phyloP scores from a whole-genome alignment of 2,888 invertebrate species.

The Polydrusus pterygomalis region DNA sequence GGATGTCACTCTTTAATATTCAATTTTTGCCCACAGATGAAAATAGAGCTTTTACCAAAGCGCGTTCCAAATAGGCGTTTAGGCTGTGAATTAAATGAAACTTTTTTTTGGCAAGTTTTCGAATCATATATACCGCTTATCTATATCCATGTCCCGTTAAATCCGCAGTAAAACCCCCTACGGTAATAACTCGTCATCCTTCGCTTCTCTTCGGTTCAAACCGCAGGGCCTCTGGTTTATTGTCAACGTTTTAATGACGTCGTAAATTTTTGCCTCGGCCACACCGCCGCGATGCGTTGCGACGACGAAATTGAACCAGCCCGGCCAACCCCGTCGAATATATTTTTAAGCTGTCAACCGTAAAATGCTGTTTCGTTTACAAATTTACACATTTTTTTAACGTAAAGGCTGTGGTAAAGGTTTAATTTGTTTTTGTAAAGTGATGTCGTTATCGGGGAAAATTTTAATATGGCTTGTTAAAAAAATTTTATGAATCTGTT shows the following conservation, averaged over 20 bases:
- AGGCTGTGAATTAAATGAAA: no score
- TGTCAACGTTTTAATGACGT: conserved; percentile 67
- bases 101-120: no score
- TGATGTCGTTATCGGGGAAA: no score
- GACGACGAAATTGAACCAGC: conserved; percentile 26
- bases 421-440: background rate
- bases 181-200: conserved; percentile 28
- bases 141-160: conserved; percentile 2
- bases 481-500: no score
- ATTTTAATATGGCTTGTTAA: no score
- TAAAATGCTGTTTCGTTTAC: conserved; percentile 17
- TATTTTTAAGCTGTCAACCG: conserved; percentile 29
- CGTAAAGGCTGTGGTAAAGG: no score
- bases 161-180: conserved; percentile 14
- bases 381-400: conserved; percentile 17
- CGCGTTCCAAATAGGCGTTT: no score
- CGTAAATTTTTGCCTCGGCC: conserved; percentile 66
- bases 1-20: no score
- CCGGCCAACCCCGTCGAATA: conserved; percentile 18
- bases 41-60: no score
- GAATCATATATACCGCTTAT: no score
- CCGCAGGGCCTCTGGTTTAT: conserved; percentile 57
- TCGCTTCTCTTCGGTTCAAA: conserved; percentile 20
- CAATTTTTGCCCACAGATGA: no score
- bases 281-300: conserved; percentile 52